Percentiles rank a stretch among this genome's conserved stretches.
Evolutionary conservation across 2,797 vertebrate genomes (phyloP).

Genomic region (Liparis tanakae): DNA sequence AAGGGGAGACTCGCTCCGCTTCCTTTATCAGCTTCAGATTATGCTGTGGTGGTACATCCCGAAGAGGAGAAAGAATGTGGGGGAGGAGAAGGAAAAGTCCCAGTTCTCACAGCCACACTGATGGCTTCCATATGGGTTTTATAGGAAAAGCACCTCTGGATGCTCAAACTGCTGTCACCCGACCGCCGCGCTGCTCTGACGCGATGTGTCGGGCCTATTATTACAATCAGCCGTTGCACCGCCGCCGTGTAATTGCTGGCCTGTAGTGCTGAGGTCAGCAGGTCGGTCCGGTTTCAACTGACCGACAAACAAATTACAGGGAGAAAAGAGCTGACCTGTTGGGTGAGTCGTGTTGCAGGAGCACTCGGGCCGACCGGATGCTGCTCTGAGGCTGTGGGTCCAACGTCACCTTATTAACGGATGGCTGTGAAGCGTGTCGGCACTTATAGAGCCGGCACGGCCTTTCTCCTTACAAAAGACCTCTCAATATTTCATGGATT

Average conservation of each 20-base stretch:
- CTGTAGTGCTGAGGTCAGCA: constrained; percentile 59
- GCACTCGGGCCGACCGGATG: constrained; percentile 39
- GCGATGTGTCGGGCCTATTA: constrained; percentile 46
- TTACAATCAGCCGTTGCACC: constrained; percentile 45
- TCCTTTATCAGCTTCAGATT: constrained; percentile 71
- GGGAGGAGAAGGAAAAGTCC: constrained; percentile 75
- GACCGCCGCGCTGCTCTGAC: constrained; percentile 59
- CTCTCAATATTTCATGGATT: constrained; percentile 73
- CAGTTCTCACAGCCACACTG: constrained; percentile 77
- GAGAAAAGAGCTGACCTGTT: constrained; percentile 49
- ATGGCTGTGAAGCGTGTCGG: constrained; percentile 13
- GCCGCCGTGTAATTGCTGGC: constrained; percentile 58
- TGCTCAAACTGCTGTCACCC: constrained; percentile 69
- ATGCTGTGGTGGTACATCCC: constrained; percentile 66
- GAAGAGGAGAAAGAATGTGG: constrained; percentile 67
- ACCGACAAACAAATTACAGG: constrained; percentile 53
- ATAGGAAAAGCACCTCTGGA: constrained; percentile 63
- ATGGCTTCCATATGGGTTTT: constrained; percentile 82
- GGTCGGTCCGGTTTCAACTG: constrained; percentile 46
- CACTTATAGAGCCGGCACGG: constrained; percentile 22
- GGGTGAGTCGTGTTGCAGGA: constrained; percentile 52
- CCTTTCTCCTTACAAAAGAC: constrained; percentile 61
- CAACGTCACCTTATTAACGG: constrained; percentile 11
- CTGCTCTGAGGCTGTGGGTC: constrained; percentile 11
- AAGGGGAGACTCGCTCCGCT: constrained; percentile 60